These are phyloP conservation scores for Meteorus cinctellus DNA, from an alignment of 2,888 invertebrate genomes.

Conservation along the genomic window DNA sequence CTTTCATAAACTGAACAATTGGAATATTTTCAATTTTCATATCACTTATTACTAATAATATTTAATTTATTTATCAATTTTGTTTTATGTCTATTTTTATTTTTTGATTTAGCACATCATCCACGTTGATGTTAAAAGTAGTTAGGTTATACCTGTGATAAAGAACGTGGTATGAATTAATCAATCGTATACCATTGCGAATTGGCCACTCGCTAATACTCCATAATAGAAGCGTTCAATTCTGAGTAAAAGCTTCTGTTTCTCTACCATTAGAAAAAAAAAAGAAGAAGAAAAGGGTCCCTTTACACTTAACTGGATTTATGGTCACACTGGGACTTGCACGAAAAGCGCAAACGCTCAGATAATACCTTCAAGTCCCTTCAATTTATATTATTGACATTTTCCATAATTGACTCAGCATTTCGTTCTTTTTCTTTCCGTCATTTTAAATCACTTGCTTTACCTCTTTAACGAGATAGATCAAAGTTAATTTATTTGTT, in stretches of 20 bases:
- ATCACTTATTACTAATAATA: not conserved
- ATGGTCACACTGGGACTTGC: slow-evolving; percentile 24
- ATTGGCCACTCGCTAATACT: slow-evolving; percentile 28
- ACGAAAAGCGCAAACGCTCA: slow-evolving; percentile 19
- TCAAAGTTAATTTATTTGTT: too few species aligned
- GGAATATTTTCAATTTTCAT: slow-evolving; percentile 16
- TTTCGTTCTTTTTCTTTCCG: not conserved
- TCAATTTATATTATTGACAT: slow-evolving; percentile 29
- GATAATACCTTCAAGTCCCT: not conserved
- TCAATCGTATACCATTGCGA: slow-evolving; percentile 3
- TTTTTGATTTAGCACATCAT: not conserved
- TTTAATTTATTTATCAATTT: not conserved
- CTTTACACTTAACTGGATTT: slow-evolving; percentile 37
- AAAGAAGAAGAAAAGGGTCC: slow-evolving; percentile 15
- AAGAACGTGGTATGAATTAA: slow-evolving; percentile 17
- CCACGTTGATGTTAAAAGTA: too few species aligned
- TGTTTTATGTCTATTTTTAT: not conserved
- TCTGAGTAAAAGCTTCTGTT: slow-evolving; percentile 25
- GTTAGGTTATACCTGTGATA: not conserved
- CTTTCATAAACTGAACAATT: not conserved
- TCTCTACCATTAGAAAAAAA: not conserved
- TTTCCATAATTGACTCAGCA: slow-evolving; percentile 10
- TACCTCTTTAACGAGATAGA: too few species aligned
- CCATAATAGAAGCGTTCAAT: slow-evolving; percentile 37
- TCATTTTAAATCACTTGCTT: not conserved